Base-by-base conservation (phyloP, 1,140 invertebrate genomes). In the Sminthurinus signatus region DNA sequence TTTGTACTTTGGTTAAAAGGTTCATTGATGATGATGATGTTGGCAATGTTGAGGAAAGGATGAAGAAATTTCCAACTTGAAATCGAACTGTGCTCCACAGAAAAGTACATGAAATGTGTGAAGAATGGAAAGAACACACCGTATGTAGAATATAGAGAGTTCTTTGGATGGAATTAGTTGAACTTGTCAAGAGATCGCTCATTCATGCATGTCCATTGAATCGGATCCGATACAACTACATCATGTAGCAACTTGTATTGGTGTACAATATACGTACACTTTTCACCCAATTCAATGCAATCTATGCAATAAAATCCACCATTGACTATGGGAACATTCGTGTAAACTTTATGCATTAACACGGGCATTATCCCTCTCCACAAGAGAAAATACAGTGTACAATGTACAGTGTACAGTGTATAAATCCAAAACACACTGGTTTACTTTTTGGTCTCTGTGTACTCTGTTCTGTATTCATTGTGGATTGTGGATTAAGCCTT, bases 141-240 rank as follows among this genome's bases (percentile, higher is more conserved):
- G 31, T 54, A 32, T 57, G 21, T 4, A 44, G 42, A 58, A 21
- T 57, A 1, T 31, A 23, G 4, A 23, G 17, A 57, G 21, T 27
- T 21, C n/a, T 32, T 17, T 19, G 32, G n/a, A 17, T 21, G 56
- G 39, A 58, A 27, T 59, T 59, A 28, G 48, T 52, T 29, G 36
- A 14, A 52, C 23, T 62, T 62, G 48, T 54, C 51, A 54, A 62
- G n/a, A 62, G 56, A 62, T 62, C 36, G 36, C 48, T 62, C 43
- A 62, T 43, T 54, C 60, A 62, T 43, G 36, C 60, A 54, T 54
- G 51, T 54, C 32, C 50, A 52, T n/a, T n/a, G n/a, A n/a, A n/a
- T n/a, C n/a, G n/a, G n/a, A n/a, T n/a, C n/a, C n/a, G n/a, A n/a
- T n/a, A n/a, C n/a, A n/a, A n/a, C n/a, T n/a, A n/a, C n/a, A n/a